Conservation (phyloP, 2,113 vertebrate genomes). For the Phaethon lepturus region DNA sequence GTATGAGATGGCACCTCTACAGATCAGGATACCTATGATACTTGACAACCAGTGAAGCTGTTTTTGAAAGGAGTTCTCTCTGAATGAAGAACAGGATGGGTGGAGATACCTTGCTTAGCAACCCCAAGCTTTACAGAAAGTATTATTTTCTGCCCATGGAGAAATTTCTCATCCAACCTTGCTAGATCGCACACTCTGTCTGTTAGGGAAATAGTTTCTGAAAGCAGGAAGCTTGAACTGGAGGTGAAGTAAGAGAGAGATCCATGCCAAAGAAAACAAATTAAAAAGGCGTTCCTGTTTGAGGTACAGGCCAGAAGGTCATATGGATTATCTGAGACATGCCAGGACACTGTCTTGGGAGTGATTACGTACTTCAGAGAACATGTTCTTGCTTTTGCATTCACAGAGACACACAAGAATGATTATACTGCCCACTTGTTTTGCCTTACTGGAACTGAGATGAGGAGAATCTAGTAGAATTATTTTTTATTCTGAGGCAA, state of each 20-base stretch:
- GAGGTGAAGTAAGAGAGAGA: slow-evolving; percentile 25
- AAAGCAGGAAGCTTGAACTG: slow-evolving; percentile 25
- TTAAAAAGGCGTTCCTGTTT: background rate
- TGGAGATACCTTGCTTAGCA: background rate
- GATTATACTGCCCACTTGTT: background rate
- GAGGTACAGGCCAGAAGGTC: slow-evolving; percentile 42
- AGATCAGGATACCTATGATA: background rate
- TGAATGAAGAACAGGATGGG: background rate
- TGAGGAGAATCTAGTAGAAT: background rate
- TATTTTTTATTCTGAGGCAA: background rate
- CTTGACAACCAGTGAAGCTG: background rate
- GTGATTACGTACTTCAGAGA: background rate
- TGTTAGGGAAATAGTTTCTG: slow-evolving; percentile 1
- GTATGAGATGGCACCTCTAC: background rate
- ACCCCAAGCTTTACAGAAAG: background rate
- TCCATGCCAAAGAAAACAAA: slow-evolving; percentile 33
- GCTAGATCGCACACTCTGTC: background rate
- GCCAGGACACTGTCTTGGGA: slow-evolving; percentile 20
- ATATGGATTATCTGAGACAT: slow-evolving; percentile 29
- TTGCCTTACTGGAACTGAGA: background rate
- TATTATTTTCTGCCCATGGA: background rate
- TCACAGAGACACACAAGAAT: background rate
- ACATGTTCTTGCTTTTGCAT: background rate
- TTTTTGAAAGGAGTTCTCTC: background rate
- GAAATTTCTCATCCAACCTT: background rate